Percentiles rank a stretch among this genome's conserved stretches.
Evolutionary conservation across 2,888 invertebrate genomes (phyloP).

Genomic region (Sesamia inferens): DNA sequence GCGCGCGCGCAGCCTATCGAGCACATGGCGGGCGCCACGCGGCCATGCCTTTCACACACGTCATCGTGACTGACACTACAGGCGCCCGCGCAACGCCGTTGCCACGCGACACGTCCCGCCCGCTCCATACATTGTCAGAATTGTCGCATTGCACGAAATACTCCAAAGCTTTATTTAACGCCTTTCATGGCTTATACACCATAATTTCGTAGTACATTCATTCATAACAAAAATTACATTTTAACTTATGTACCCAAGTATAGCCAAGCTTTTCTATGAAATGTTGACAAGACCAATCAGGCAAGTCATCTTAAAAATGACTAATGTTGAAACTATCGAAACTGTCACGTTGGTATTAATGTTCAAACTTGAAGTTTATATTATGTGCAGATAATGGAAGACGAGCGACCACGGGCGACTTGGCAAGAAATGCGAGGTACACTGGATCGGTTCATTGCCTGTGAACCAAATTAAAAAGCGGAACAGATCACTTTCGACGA

Average conservation of each 20-base stretch:
- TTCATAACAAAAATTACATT: background rate
- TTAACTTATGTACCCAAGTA: background rate
- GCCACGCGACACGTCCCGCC: slow-evolving; percentile 55
- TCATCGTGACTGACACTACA: slow-evolving; percentile 65
- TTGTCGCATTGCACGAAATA: slow-evolving; percentile 13
- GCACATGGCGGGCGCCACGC: slow-evolving; percentile 72
- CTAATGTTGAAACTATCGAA: background rate
- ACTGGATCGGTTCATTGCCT: slow-evolving; percentile 4
- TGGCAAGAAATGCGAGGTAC: background rate
- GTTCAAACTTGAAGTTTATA: background rate
- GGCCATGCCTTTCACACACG: slow-evolving; percentile 76
- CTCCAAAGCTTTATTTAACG: background rate
- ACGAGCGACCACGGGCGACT: background rate
- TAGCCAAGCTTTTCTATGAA: background rate
- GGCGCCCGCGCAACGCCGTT: slow-evolving; percentile 19
- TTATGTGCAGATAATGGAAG: background rate
- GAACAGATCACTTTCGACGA: slow-evolving; percentile 17
- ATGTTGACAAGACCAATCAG: background rate
- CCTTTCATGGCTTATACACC: background rate
- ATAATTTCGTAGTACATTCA: background rate
- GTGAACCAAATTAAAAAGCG: background rate
- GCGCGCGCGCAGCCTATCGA: slow-evolving; percentile 45
- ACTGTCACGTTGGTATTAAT: background rate
- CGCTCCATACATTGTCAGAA: slow-evolving; percentile 19
- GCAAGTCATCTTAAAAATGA: background rate